Conservation (phyloP, 2,113 vertebrate genomes). For the Monopterus albus region DNA sequence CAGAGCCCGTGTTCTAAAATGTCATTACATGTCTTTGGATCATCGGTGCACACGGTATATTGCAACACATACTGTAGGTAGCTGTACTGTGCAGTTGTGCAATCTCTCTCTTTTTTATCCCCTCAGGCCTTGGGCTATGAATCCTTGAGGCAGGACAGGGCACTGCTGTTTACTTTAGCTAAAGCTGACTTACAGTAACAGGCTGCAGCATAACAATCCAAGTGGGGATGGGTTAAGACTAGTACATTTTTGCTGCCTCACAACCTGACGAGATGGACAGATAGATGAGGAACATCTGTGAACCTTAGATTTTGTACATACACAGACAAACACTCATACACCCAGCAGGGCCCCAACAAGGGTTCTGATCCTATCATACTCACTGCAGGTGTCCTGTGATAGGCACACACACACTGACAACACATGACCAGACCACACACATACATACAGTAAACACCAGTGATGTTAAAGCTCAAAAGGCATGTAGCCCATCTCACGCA, state of each 20-base stretch:
- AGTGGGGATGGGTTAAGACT: constrained; percentile 49
- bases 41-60: constrained; percentile 10
- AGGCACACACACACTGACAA: constrained; percentile 36
- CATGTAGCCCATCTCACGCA: constrained; percentile 45
- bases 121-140: constrained; percentile 48
- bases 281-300: constrained; percentile 65
- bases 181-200: constrained; percentile 62
- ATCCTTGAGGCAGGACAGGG: constrained; percentile 57
- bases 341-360: constrained; percentile 24
- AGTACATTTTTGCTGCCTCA: constrained; percentile 42
- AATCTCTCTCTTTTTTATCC: constrained; percentile 16
- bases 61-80: constrained; percentile 31
- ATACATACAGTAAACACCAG: constrained; percentile 8
- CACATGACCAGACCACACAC: constrained; percentile 57
- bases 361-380: constrained; percentile 25
- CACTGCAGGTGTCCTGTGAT: constrained; percentile 59
- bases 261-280: constrained; percentile 60
- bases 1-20: neutral
- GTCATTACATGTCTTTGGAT: constrained; percentile 26
- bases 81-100: constrained; percentile 42
- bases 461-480: constrained; percentile 49
- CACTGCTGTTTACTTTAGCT: constrained; percentile 70
- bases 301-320: constrained; percentile 4
- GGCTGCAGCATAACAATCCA: constrained; percentile 47
- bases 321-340: constrained; percentile 8